phyloP scores from a whole-genome alignment of 2,797 vertebrate genomes.

The Muraenolepis orangiensis region DNA sequence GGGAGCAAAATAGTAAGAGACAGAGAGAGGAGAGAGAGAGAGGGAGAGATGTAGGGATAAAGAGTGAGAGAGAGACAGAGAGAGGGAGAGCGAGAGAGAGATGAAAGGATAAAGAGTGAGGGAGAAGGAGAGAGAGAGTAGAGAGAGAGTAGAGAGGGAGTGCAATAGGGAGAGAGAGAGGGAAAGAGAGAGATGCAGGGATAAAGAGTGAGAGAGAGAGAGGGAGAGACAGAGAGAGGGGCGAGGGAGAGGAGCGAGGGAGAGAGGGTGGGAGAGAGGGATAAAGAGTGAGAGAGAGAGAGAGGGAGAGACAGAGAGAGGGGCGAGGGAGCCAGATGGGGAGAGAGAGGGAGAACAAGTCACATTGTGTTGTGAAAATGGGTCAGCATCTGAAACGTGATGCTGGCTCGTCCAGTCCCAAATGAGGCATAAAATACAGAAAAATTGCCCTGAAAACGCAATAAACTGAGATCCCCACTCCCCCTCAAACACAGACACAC shows the following conservation, averaged over 20 bases:
- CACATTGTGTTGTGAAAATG: constrained; percentile 64
- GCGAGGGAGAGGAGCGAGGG: neutral
- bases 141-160: constrained; percentile 2
- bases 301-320: neutral
- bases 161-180: neutral
- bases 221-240: too few species aligned
- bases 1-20: too few species aligned
- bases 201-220: too few species aligned
- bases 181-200: constrained; percentile 14
- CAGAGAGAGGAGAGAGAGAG: constrained; percentile 3
- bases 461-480: constrained; percentile 61
- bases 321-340: constrained; percentile 3
- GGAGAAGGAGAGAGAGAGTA: too few species aligned
- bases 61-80: too few species aligned
- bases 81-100: constrained; percentile 22
- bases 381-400: constrained; percentile 68
- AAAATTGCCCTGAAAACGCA: constrained; percentile 74
- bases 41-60: too few species aligned
- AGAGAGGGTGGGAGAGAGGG: constrained; percentile 26
- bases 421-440: constrained; percentile 79
- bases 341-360: constrained; percentile 21
- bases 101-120: too few species aligned
- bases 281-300: constrained; percentile 6
- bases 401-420: constrained; percentile 67
- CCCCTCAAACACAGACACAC: constrained; percentile 26